phyloP scores from a whole-genome alignment of 2,888 invertebrate species.

The Julus scandinavius region DNA sequence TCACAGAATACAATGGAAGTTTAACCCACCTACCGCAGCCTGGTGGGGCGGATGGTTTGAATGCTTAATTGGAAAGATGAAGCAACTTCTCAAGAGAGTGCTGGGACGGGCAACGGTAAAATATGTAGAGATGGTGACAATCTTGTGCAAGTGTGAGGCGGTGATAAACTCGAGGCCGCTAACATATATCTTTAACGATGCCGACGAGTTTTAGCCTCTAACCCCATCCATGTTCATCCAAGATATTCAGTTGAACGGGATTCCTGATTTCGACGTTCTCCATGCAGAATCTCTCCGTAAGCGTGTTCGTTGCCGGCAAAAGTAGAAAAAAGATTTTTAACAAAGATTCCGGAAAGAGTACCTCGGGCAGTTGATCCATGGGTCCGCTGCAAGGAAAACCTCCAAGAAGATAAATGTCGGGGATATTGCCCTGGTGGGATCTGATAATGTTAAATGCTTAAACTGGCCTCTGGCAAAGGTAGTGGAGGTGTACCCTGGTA shows the following conservation, averaged over 20 bases:
- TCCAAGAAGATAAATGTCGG: neutral
- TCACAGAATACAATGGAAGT: conserved; percentile 61
- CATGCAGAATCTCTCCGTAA: neutral
- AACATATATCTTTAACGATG: conserved; percentile 61
- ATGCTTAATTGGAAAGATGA: conserved; percentile 64
- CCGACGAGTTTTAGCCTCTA: conserved; percentile 58
- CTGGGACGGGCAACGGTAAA: conserved; percentile 63
- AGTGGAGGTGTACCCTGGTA: neutral
- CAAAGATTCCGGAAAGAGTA: neutral
- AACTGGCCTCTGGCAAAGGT: neutral
- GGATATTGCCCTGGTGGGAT: neutral
- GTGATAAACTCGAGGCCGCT: conserved; percentile 64
- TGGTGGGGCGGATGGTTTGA: conserved; percentile 68
- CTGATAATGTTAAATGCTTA: neutral
- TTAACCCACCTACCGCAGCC: conserved; percentile 65
- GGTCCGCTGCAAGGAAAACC: neutral
- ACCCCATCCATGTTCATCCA: conserved; percentile 57
- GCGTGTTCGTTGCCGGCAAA: neutral
- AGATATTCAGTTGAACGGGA: neutral
- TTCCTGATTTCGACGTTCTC: neutral
- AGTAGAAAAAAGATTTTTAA: neutral
- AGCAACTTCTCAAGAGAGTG: conserved; percentile 63
- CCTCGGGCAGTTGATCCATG: neutral
- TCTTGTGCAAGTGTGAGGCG: conserved; percentile 62
- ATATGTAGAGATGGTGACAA: conserved; percentile 62